These are phyloP conservation scores for Plagodis pulveraria DNA, from an alignment of 2,888 invertebrate genomes.

Conservation along the genomic window DNA sequence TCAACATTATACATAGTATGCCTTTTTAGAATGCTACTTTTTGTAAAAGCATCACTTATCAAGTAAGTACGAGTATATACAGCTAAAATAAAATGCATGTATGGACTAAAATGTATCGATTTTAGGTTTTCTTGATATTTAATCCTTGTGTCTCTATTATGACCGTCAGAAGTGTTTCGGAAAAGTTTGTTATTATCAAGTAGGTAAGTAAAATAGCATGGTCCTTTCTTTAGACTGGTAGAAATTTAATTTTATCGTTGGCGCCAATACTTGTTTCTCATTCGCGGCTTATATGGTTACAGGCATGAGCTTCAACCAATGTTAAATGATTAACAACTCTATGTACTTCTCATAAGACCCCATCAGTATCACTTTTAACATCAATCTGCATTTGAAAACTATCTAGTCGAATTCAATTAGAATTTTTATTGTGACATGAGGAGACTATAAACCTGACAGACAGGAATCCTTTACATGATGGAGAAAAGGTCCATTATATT, in stretches of 20 bases:
- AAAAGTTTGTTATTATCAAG: neutral
- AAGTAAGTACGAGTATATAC: too few relatives aligned
- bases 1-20: too few relatives aligned
- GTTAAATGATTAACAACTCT: conserved; percentile 11
- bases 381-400: conserved; percentile 37
- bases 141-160: too few relatives aligned
- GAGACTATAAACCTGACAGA: conserved; percentile 49
- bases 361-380: conserved; percentile 16
- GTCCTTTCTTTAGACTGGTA: conserved; percentile 6
- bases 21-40: too few relatives aligned
- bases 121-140: too few relatives aligned
- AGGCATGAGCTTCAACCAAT: neutral
- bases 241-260: conserved; percentile 19
- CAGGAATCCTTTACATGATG: conserved; percentile 44
- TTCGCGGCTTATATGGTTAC: conserved; percentile 9
- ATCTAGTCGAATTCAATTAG: conserved; percentile 44
- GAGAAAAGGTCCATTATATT: conserved; percentile 36
- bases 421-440: conserved; percentile 54
- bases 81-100: too few relatives aligned
- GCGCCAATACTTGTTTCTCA: conserved; percentile 22
- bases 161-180: too few relatives aligned
- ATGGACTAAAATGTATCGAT: too few relatives aligned
- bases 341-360: neutral
- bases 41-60: too few relatives aligned
- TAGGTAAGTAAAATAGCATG: neutral